Conservation (phyloP, 2,888 invertebrate species). For the Furcula furcula region DNA sequence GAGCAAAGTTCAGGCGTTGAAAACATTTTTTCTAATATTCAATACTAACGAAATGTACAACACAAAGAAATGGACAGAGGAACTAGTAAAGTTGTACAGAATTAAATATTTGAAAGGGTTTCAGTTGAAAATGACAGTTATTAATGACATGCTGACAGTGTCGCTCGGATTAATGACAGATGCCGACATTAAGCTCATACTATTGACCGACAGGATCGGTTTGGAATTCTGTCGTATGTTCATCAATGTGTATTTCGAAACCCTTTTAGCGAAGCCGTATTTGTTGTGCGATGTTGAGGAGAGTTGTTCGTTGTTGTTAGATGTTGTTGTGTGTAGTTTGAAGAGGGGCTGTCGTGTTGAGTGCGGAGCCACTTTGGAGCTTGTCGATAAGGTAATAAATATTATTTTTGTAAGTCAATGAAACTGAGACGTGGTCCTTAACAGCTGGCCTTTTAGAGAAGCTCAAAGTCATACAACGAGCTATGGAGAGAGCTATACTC, state of each 20-base stretch:
- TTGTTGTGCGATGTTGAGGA: slow-evolving; percentile 27
- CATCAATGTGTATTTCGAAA: slow-evolving; percentile 30
- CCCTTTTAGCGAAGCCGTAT: slow-evolving; percentile 31
- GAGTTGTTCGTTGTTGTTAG: slow-evolving; percentile 31
- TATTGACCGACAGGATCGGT: slow-evolving; percentile 3
- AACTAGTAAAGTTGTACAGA: neutral
- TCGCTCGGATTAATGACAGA: neutral
- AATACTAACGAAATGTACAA: neutral
- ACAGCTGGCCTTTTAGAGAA: too few species aligned
- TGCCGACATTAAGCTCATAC: neutral
- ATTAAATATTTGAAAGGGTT: neutral
- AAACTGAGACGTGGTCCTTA: too few species aligned
- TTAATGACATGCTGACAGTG: neutral
- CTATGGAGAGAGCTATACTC: too few species aligned
- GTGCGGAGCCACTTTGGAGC: slow-evolving; percentile 28
- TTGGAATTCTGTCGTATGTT: slow-evolving; percentile 32
- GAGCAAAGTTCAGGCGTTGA: neutral
- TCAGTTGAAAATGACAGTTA: neutral
- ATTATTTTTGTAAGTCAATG: neutral
- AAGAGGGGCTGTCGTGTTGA: slow-evolving; percentile 29
- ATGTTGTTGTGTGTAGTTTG: slow-evolving; percentile 34
- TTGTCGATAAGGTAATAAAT: slow-evolving; percentile 48
- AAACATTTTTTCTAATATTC: neutral
- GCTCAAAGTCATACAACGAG: too few species aligned
- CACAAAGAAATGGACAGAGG: neutral